Conservation (phyloP, 2,797 vertebrate genomes). For the Tenualosa ilisha region DNA sequence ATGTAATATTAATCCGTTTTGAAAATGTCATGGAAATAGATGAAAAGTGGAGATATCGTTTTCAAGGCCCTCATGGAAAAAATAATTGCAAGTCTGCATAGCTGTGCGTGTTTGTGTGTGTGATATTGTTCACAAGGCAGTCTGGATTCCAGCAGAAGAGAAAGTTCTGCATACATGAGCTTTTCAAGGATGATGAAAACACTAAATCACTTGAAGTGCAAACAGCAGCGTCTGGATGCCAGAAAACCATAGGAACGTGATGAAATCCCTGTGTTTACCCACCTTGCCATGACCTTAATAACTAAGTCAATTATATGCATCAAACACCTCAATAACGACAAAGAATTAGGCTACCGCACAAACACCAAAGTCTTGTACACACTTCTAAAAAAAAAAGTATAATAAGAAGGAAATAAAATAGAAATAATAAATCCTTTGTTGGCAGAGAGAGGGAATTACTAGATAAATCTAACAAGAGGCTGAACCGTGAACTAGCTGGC, state of each 20-base stretch:
- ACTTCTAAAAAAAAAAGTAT: slow-evolving; percentile 13
- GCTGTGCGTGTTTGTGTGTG: background rate
- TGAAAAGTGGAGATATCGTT: slow-evolving; percentile 9
- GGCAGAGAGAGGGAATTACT: slow-evolving; percentile 10
- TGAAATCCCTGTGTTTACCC: slow-evolving; percentile 65
- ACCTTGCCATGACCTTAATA: slow-evolving; percentile 63
- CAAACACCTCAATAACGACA: slow-evolving; percentile 63
- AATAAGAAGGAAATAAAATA: background rate
- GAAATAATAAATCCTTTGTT: slow-evolving; percentile 25
- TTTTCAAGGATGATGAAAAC: slow-evolving; percentile 40
- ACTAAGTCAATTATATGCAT: slow-evolving; percentile 74
- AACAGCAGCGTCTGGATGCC: slow-evolving; percentile 51
- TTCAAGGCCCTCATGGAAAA: background rate
- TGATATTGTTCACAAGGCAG: slow-evolving; percentile 20
- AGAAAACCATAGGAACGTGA: slow-evolving; percentile 48
- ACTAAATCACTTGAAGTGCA: slow-evolving; percentile 58
- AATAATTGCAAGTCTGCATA: slow-evolving; percentile 7
- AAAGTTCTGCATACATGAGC: slow-evolving; percentile 19
- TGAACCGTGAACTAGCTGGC: slow-evolving; percentile 1
- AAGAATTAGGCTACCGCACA: slow-evolving; percentile 61
- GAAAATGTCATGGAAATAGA: slow-evolving; percentile 14
- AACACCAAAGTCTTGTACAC: background rate
- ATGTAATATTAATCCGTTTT: slow-evolving; percentile 24
- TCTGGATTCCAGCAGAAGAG: slow-evolving; percentile 7
- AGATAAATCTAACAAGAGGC: slow-evolving; percentile 14